Evolutionary conservation across 2,113 vertebrate species (phyloP), one percentile per base, ranked within the genome.

Genomic region (Lepus americanus): DNA sequence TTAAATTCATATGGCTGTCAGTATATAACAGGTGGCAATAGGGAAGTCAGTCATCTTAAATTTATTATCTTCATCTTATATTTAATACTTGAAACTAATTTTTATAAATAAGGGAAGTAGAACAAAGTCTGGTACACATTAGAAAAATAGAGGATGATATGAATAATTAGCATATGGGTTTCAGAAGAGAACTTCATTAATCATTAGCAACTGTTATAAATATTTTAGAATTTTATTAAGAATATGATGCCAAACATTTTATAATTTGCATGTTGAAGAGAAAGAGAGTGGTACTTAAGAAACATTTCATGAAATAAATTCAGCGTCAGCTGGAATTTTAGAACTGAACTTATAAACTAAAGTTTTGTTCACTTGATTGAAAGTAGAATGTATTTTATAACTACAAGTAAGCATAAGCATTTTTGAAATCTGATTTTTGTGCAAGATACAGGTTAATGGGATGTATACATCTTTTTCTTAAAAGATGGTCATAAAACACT

Each of bases 11-110:
- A 55, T 85, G 77, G 96, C 96, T 98, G 95, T 97, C 90, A 91
- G 59, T 96, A 95, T 97, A 95, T 98, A 98, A 98, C 98, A 98
- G 98, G 98, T 98, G 98, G 98, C 95, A 97, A 93, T 89, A 96
- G 96, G 98, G 97, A 98, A 98, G 96, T 97, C 96, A 98, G 96
- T 53, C 97, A 97, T 96, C 95, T 76, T 97, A 67, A 92, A 97
- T 96, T 97, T 98, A 97, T 97, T 96, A 95, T 98, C 98, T 97
- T 95, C 88, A 95, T 61, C 92, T 80, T 96, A 97, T 91, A 97
- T 86, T 95, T 94, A 95, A 98, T 95, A 96, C 87, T 77, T 79
- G 78, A 95, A 96, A 97, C 97, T 94, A 95, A 97, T 96, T 97
- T 97, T 97, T 97, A 91, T 97, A 74, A 96, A 88, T 95, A 97